Evolutionary conservation across 1,140 invertebrate genomes (phyloP).

Genomic region (Leptoteleia sp.): DNA sequence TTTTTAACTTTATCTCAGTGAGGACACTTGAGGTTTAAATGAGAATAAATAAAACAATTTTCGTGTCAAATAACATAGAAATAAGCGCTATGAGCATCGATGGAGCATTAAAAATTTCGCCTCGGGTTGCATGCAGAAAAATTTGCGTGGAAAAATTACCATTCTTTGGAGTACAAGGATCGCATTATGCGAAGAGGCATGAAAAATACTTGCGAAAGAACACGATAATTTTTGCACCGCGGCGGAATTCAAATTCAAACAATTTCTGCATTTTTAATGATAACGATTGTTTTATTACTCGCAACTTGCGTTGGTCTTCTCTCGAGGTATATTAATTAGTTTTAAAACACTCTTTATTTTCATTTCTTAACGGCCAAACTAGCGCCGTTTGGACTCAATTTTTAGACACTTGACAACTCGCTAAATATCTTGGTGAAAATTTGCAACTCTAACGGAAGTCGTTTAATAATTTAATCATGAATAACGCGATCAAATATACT

Average conservation of each 20-base stretch:
- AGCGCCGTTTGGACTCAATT: constrained; percentile 12
- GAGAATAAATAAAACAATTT: too few relatives aligned
- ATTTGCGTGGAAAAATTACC: constrained; percentile 62
- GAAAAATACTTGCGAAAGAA: constrained; percentile 58
- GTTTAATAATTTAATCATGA: constrained; percentile 18
- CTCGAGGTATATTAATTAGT: constrained; percentile 28
- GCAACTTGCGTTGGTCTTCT: constrained; percentile 20
- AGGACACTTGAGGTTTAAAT: too few relatives aligned
- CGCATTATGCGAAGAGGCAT: constrained; percentile 54
- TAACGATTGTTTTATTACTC: constrained; percentile 32
- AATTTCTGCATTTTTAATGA: constrained; percentile 24
- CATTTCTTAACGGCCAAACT: constrained; percentile 3
- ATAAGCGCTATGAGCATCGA: too few relatives aligned
- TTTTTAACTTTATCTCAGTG: too few relatives aligned
- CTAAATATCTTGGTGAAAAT: constrained; percentile 8
- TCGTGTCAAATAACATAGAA: too few relatives aligned
- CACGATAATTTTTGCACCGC: constrained; percentile 37
- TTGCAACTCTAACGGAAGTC: background rate
- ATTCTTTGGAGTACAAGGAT: constrained; percentile 53
- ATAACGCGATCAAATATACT: too few relatives aligned
- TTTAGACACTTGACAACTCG: constrained; percentile 12
- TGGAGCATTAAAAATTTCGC: too few relatives aligned
- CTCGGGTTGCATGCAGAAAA: constrained; percentile 58
- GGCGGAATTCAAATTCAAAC: constrained; percentile 20
- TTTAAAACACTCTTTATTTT: constrained; percentile 29